These are phyloP conservation scores for Cybosia mesomella DNA, from an alignment of 2,888 invertebrate genomes.

Conservation along the genomic window DNA sequence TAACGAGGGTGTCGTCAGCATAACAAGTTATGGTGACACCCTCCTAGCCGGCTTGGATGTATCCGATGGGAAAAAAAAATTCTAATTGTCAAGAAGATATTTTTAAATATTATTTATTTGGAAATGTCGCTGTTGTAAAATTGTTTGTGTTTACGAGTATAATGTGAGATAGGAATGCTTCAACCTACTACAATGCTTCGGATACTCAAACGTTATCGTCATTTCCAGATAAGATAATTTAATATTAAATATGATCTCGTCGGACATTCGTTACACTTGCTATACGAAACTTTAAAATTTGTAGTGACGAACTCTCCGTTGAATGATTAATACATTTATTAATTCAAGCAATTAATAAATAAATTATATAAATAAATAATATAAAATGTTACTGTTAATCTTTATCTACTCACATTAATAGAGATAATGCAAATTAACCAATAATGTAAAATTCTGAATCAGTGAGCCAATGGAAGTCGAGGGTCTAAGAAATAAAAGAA, in stretches of 20 bases:
- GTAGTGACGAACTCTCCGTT: background rate
- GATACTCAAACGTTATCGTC: background rate
- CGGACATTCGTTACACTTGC: background rate
- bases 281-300: background rate
- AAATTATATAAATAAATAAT: too few species aligned
- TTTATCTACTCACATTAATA: background rate
- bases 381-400: too few species aligned
- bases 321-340: background rate
- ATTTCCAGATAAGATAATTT: background rate
- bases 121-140: background rate
- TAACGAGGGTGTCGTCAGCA: too few species aligned
- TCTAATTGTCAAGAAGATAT: too few species aligned
- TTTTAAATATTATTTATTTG: too few species aligned
- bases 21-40: too few species aligned
- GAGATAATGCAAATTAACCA: background rate
- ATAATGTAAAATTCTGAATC: too few species aligned
- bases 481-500: too few species aligned
- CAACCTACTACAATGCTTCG: background rate
- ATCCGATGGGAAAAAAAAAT: too few species aligned
- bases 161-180: background rate
- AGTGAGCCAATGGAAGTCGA: too few species aligned
- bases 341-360: background rate
- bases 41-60: too few species aligned
- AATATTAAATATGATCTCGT: background rate
- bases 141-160: background rate